phyloP scores from a whole-genome alignment of 2,113 vertebrate genomes.

The Taurulus bubalis region DNA sequence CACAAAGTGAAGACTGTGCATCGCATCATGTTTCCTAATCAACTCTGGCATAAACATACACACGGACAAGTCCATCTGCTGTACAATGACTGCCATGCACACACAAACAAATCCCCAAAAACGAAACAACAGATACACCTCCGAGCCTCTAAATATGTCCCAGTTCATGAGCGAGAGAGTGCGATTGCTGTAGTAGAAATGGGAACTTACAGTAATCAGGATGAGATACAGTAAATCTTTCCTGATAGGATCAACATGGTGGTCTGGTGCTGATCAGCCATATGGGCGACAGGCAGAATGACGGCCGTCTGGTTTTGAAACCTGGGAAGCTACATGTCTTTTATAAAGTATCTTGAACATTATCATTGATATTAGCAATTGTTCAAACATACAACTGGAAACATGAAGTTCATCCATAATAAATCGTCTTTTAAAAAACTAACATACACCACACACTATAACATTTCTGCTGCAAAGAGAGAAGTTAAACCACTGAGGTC shows the following conservation, averaged over 20 bases:
- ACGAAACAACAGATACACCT: background rate
- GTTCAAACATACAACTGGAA: background rate
- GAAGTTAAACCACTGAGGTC: background rate
- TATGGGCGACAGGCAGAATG: background rate
- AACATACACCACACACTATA: background rate
- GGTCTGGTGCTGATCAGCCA: conserved; percentile 9
- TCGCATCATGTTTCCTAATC: background rate
- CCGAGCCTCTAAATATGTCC: background rate
- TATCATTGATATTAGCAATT: background rate
- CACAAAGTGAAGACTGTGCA: background rate
- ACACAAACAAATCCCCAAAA: conserved; percentile 2
- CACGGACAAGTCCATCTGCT: background rate
- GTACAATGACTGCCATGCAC: background rate
- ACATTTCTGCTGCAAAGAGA: too few species aligned
- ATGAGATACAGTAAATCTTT: conserved; percentile 22
- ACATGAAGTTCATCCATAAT: background rate
- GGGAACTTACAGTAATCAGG: conserved; percentile 2
- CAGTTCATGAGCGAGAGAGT: background rate
- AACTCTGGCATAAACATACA: background rate
- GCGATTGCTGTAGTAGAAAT: background rate
- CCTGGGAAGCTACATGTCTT: background rate
- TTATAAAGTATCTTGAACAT: background rate
- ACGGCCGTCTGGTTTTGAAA: background rate
- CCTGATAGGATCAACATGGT: conserved; percentile 24
- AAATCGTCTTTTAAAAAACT: background rate